Base-by-base conservation (phyloP, 1,140 invertebrate species). In the Drosophila pandora region DNA sequence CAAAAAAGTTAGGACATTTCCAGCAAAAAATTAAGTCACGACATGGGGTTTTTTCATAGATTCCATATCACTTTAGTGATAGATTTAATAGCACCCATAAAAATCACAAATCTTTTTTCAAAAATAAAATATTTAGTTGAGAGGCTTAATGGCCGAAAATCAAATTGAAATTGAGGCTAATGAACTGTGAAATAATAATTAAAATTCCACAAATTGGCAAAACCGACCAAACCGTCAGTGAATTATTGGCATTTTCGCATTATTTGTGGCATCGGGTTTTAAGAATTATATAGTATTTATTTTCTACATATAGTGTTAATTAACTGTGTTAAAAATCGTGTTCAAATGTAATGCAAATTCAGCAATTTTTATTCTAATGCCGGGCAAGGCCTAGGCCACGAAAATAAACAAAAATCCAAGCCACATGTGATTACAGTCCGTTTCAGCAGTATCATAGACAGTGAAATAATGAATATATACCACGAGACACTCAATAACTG, bases 151-250 rank as follows among this genome's bases (percentile, higher is more conserved):
- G 41, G 30, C 48, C 65, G 32, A 64, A 74, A 74, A 74, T 74
- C 60, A 74, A 71, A 53, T 74, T 74, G 53, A 64, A 74, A 64
- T 74, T 57, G 39, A 8, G 59, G 21, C 70, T 74, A 74, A 74
- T 74, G 71, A 74, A 74, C 71, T 74, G 70, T 74, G 53, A 74
- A 74, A 74, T 74, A 63, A 74, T 74, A 74, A 74, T 74, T 64
- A 57, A 74, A 74, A 74, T 62, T 74, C 45, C 62, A 64, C 60
- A 53, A 74, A 74, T 56, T 63, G 71, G 52, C 45, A 63, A 56
- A 37, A n/a, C 34, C 39, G 37, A 37, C 17, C 17, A 73, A 74
- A 52, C 64, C 63, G 59, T 72, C 45, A 50, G 45, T 12, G n/a
- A 47, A 56, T 39, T 32, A 21, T 49, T n/a, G 28, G 34, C 34